Evolutionary conservation across 2,888 invertebrate species (phyloP).

Genomic region (Apotomis capreana): DNA sequence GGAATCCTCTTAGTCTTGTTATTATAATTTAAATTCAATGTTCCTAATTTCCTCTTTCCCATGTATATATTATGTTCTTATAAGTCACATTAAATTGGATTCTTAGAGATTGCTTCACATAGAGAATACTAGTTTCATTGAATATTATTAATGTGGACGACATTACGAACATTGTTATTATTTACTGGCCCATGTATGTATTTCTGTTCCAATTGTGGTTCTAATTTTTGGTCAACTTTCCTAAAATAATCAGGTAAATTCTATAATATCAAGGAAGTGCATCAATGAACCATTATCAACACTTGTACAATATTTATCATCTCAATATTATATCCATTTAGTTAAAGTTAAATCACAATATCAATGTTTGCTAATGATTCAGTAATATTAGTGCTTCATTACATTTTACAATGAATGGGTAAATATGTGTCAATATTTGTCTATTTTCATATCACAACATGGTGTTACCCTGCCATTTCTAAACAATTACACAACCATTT

Average conservation of each 20-base stretch:
- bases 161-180: neutral
- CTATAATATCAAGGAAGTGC: neutral
- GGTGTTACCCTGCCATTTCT: neutral
- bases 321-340: too few species aligned
- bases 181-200: neutral
- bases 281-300: neutral
- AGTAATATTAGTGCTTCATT: neutral
- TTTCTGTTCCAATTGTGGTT: neutral
- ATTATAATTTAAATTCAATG: neutral
- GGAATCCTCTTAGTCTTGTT: neutral
- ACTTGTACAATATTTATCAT: too few species aligned
- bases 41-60: neutral
- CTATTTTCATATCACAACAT: conserved; percentile 2
- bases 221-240: neutral
- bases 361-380: too few species aligned
- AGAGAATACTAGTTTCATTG: neutral
- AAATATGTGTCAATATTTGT: conserved; percentile 3
- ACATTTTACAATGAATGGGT: neutral
- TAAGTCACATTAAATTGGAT: too few species aligned
- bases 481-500: conserved; percentile 1
- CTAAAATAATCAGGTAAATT: neutral
- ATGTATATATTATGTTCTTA: too few species aligned
- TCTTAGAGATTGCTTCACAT: too few species aligned
- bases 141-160: neutral
- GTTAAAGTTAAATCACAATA: too few species aligned